Base-by-base conservation (phyloP, 2,797 vertebrate genomes). In the Anabacerthia variegaticeps region DNA sequence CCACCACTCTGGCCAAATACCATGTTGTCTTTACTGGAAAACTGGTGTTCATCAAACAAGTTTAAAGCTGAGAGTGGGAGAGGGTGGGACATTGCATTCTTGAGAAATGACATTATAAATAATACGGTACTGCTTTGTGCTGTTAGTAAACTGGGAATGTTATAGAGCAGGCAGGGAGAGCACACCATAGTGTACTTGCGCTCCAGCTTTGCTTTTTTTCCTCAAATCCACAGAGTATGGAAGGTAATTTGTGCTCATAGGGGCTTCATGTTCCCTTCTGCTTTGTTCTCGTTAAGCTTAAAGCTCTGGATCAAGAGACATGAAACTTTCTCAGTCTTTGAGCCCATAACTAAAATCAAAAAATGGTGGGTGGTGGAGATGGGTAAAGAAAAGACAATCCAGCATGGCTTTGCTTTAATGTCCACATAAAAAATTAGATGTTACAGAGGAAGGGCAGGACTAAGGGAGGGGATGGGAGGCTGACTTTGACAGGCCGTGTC, bases 1-100 rank as follows among this genome's bases (percentile, higher is more conserved):
- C 90, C 74, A 69, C 72, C 59, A 68, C 85, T 89, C 92, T 79
- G 88, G 96, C 95, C 91, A 96, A 96, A 93, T 95, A 95, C 36
- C 85, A 84, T 95, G 79, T 91, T 94, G 82, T 82, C 91, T 95
- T 95, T 94, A 92, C 69, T 95, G 94, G 94, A 97, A 96, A 96
- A 96, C 88, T 93, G 30, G 58, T 93, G 78, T 95, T 95, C 92
- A 87, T 97, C 75, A 95, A 96, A 93, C 2, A 34, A 96, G 56
- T 92, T 93, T 87, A 89, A 96, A 95, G 93, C 81, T 93, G 95
- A 94, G 88, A 91, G 74, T 65, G 85, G 80, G 89, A 96, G 92
- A 94, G 94, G 89, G 89, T 96, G 95, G 92, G 86, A 92, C 88
- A 36, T 81, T 66, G 63, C 89, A 94, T 97, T 96, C 93, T 91